Evolutionary conservation across 2,797 vertebrate species (phyloP), one percentile per base, ranked within the genome.

Genomic region (Orientallactaga sibirica): DNA sequence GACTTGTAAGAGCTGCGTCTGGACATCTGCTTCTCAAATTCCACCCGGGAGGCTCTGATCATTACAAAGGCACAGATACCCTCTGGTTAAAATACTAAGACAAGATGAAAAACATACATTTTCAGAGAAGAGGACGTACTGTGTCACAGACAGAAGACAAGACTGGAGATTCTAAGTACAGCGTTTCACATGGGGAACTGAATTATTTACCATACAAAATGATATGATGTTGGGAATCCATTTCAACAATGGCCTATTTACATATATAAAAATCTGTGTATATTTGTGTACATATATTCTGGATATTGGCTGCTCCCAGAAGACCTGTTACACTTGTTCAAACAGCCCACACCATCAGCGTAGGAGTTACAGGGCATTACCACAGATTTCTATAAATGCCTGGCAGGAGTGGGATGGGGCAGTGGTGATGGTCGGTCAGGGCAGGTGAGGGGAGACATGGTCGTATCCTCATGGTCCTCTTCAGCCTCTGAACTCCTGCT

Each of bases 81-180:
- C 68, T 43, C 86, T 9, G 62, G 75, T 62, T 74, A 94, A 88
- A 80, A 81, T 52, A 74, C 48, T 37, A 74, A 93, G 86, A 33
- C 7, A 9, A 80, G 55, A 41, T 66, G 20, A 80, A 71, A 89
- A 88, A 48, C 27, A 77, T 0, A 58, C 20, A 19, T 41, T 75
- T 85, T 92, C 41, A 66, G 74, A 33, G 43, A 88, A 58, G 58
- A 94, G 48, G 37, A 85, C 6, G 4, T 20, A 52, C n/a, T 9
- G 12, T 11, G 3, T 24, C 61, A 80, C 64, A 66, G 64, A 77
- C 0, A 64, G 62, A 48, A 81, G 64, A 88, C 9, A 62, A 76
- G 18, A 19, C 0, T 22, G 8, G 73, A 41, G 14, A 66, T 58
- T 58, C 20, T 10, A 20, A 58, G 14, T 55, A 7, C 27, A 41